Evolutionary conservation across 2,888 invertebrate genomes (phyloP), one percentile per base, ranked within the genome.

Genomic region (Patella pellucida): DNA sequence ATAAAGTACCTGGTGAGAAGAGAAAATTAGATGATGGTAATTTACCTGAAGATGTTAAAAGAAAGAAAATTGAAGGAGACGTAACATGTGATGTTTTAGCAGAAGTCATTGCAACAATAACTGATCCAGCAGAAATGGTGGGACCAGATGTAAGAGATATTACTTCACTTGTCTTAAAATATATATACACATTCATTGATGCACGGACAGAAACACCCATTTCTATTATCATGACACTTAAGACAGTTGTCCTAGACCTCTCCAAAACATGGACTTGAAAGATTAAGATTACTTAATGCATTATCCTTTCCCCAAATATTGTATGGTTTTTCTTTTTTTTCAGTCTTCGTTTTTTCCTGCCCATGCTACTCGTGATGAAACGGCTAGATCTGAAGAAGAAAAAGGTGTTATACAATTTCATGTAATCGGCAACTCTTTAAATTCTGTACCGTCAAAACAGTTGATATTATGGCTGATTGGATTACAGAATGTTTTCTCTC

Each of bases 381-480:
- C 95, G 9, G 97, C 97, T 0, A 95, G 97, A 88, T 92, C 95
- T 52, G 97, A 98, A 89, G 98, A 99, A 90, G 94, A 94, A 78
- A 93, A 95, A 73, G 96, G 97, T 74, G 93, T 95, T 74, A 98
- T 99, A 23, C 95, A 96, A 89, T 96, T 98, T 90, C 97, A 97
- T 86, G 95, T 99, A 11, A 95, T 99, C 74, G 96, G 96, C 4
- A 99, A 99, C 92, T 96, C 96, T 3, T 92, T 98, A 14, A 96
- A 96, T 81, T 83, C 79, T 74, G 89, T 82, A 84, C 96, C 97
- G 7, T 94, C 95, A 72, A 96, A 96, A 86, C 96, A 97, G 90
- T 96, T 96, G 1, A 96, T 97, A 94, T 93, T 97, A 12, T 98
- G 97, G 97, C 93, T 97, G 7, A 95, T 97, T 78, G 96, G 96